These are phyloP conservation scores for Physocephala rufipes DNA, from an alignment of 2,888 invertebrate species.

Conservation along the genomic window DNA sequence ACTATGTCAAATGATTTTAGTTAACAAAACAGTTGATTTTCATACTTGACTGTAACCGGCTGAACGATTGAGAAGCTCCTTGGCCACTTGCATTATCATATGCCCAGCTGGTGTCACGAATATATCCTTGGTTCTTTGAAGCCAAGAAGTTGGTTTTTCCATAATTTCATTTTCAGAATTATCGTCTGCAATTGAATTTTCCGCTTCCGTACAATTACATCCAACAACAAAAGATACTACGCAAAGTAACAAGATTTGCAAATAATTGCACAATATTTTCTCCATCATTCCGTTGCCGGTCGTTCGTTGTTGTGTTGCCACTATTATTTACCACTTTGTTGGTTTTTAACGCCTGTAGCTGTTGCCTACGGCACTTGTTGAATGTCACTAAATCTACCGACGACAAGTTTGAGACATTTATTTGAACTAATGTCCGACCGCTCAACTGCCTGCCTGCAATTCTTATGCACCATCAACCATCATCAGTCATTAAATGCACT, in stretches of 20 bases:
- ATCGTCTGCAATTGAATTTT: not conserved
- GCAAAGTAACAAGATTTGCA: slow-evolving; percentile 8
- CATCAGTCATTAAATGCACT: slow-evolving; percentile 14
- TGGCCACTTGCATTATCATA: slow-evolving; percentile 68
- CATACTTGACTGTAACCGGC: slow-evolving; percentile 75
- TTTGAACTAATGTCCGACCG: slow-evolving; percentile 44
- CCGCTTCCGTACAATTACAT: not conserved
- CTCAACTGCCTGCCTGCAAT: slow-evolving; percentile 35
- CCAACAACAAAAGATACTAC: not conserved
- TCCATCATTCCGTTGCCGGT: not conserved
- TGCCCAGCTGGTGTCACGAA: slow-evolving; percentile 63
- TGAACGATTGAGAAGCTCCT: slow-evolving; percentile 75
- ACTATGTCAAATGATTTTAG: too few relatives aligned
- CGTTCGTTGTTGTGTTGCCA: not conserved
- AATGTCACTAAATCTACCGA: slow-evolving; percentile 51
- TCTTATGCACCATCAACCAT: not conserved
- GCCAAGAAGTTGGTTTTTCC: slow-evolving; percentile 52
- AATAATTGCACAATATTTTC: slow-evolving; percentile 24
- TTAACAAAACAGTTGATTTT: slow-evolving; percentile 10
- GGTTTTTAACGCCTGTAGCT: slow-evolving; percentile 24
- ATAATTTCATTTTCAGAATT: slow-evolving; percentile 41
- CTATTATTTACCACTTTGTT: too few relatives aligned
- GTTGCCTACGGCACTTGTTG: slow-evolving; percentile 39
- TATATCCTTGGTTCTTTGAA: slow-evolving; percentile 58
- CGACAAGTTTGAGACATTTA: slow-evolving; percentile 50